Evolutionary conservation across 2,888 invertebrate genomes (phyloP), one percentile per base, ranked within the genome.

Genomic region (Tetheella fluctuosa): DNA sequence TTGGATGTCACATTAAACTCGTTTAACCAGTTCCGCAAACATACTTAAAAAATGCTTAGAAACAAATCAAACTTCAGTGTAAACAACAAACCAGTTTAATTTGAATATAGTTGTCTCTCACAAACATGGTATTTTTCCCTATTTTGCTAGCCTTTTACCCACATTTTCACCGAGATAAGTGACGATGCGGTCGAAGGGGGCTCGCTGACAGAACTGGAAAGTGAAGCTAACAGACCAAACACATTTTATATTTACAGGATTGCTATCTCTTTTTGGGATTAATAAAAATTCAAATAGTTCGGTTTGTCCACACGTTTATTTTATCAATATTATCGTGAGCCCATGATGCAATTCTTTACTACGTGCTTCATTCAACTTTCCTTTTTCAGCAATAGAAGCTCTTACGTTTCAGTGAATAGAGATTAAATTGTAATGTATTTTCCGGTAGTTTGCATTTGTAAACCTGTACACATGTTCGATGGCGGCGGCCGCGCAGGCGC

Each of bases 401-500:
- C 57, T 64, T 70, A 67, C 57, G 13, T 17, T 34, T 6, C 61
- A 1, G 15, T 37, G 0, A 10, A 56, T 69, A 71, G 48, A 59
- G 61, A 17, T 61, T 60, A 64, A 55, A 60, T 58, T 70, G 8
- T 20, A 15, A 25, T 42, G 54, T 28, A 42, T 42, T 56, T 55
- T 58, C 52, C 25, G 10, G 53, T 53, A 8, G 28, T 55, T 54
- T 54, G 59, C 65, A 68, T 68, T 69, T 67, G 65, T 67, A 64
- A 59, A 25, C 12, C n/a, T 28, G 60, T 62, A 74, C 69, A 73
- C 71, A 66, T 64, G 68, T 64, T 64, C 59, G 62, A 57, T 62
- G 64, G 58, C 72, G 67, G 63, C n/a, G 42, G 48, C 20, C 67
- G 64, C 73, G 68, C 69, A 30, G 59, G 66, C 76, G 73, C 77